A percentile compares a stretch with the other conserved stretches of the same genome.
These are phyloP conservation scores for Homarus gammarus DNA, from an alignment of 2,888 invertebrate genomes.

Conservation along the genomic window DNA sequence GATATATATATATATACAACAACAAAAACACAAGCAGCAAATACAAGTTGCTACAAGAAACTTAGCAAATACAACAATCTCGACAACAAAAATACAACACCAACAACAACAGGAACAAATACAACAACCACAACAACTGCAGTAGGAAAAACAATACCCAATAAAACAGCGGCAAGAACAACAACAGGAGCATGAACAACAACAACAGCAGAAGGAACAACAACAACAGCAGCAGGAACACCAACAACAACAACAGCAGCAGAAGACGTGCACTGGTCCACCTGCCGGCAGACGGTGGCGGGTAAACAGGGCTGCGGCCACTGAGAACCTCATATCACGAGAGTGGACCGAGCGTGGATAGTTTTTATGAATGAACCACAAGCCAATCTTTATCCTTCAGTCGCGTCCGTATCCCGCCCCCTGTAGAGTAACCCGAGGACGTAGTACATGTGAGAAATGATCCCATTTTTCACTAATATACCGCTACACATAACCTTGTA, in stretches of 20 bases:
- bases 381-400: not conserved
- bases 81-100: not conserved
- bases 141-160: too few species aligned
- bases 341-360: not conserved
- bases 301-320: not conserved
- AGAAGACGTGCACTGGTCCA: not conserved
- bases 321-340: not conserved
- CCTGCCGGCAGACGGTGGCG: not conserved
- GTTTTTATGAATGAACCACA: conserved; percentile 1
- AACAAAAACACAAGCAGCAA: not conserved
- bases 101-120: too few species aligned
- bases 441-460: too few species aligned
- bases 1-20: too few species aligned
- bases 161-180: too few species aligned
- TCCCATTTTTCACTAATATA: too few species aligned
- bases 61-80: too few species aligned
- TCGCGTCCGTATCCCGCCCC: not conserved
- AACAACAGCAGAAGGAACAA: too few species aligned
- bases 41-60: not conserved
- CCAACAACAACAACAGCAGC: not conserved
- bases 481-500: too few species aligned
- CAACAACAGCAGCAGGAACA: too few species aligned
- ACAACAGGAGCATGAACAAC: too few species aligned
- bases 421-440: not conserved
- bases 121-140: too few species aligned